A percentile compares a stretch with the other conserved stretches of the same genome.
Evolutionary conservation across 1,140 invertebrate species (phyloP).

Genomic region (Listronotus bonariensis): DNA sequence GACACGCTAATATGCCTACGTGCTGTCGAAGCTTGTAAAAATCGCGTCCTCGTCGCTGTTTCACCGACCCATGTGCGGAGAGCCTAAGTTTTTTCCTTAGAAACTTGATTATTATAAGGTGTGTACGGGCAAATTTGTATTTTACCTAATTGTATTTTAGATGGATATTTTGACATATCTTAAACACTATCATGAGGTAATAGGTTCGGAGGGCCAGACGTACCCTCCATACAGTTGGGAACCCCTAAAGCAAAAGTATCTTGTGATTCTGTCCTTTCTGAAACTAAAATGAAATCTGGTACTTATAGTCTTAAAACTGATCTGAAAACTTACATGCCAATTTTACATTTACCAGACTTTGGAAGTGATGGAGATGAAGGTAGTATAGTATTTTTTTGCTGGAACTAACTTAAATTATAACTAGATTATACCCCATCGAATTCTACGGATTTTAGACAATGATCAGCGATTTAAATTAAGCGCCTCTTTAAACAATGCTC

Average conservation of each 20-base stretch:
- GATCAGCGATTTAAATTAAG: too few relatives aligned
- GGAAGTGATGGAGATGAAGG: conserved; percentile 14
- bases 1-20: too few relatives aligned
- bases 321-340: conserved; percentile 7
- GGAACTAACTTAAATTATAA: too few relatives aligned
- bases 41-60: too few relatives aligned
- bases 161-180: conserved; percentile 24
- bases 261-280: neutral
- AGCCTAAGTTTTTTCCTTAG: too few relatives aligned
- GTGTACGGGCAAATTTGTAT: neutral
- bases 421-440: too few relatives aligned
- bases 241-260: neutral
- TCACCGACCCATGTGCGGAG: too few relatives aligned
- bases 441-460: too few relatives aligned
- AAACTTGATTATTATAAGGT: too few relatives aligned
- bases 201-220: neutral
- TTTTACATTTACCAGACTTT: conserved; percentile 10
- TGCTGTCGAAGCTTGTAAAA: too few relatives aligned
- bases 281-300: conserved; percentile 8
- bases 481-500: too few relatives aligned
- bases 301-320: conserved; percentile 7
- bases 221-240: neutral
- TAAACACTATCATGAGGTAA: conserved; percentile 6
- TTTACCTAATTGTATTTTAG: neutral
- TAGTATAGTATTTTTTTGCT: neutral